These are phyloP conservation scores for Chaunax sp. DNA, from an alignment of 2,797 vertebrate genomes.

Conservation along the genomic window DNA sequence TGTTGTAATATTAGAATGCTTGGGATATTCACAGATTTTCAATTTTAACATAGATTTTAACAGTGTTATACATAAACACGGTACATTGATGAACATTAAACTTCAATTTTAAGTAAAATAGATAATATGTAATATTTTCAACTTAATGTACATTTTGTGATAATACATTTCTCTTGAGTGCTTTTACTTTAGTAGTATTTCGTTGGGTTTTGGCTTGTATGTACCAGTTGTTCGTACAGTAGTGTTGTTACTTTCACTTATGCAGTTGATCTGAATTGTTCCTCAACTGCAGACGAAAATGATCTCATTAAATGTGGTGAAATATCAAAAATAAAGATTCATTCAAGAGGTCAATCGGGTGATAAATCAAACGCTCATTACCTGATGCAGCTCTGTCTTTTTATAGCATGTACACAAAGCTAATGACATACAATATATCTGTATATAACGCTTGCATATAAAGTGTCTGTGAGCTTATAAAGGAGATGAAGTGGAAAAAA, in stretches of 20 bases:
- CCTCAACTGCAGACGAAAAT: neutral
- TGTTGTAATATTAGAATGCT: neutral
- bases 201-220: neutral
- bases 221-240: neutral
- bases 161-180: no score
- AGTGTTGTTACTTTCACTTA: neutral
- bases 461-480: neutral
- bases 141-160: neutral
- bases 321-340: neutral
- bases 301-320: neutral
- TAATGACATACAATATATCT: neutral
- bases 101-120: no score
- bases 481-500: neutral
- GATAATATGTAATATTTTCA: neutral
- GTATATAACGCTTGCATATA: neutral
- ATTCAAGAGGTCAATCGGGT: slow-evolving; percentile 7
- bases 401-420: neutral
- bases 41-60: neutral
- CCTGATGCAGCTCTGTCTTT: no score
- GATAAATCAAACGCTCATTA: neutral
- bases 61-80: no score
- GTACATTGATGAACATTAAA: neutral
- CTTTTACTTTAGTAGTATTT: neutral
- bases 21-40: neutral
- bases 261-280: neutral